Evolutionary conservation across 2,888 invertebrate genomes (phyloP).

Genomic region (Drosophila cognata): DNA sequence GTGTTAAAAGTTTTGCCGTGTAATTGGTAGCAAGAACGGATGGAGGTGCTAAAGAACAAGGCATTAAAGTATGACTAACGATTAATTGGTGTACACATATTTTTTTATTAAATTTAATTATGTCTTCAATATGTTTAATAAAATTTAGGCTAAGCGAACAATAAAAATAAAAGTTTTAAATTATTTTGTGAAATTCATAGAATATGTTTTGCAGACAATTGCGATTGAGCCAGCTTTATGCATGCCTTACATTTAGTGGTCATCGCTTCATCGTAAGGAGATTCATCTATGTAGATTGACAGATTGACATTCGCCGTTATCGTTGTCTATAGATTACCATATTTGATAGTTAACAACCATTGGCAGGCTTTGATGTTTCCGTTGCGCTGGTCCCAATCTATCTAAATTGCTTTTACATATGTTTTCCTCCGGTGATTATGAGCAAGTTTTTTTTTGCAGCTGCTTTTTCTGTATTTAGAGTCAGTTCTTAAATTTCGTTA

Average conservation of each 20-base stretch:
- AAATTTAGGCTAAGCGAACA: background rate
- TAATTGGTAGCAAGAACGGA: background rate
- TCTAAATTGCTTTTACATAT: slow-evolving; percentile 43
- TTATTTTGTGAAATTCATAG: background rate
- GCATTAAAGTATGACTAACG: background rate
- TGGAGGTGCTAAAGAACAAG: background rate
- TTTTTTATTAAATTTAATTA: background rate
- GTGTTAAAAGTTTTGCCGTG: slow-evolving; percentile 18
- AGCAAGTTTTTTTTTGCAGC: slow-evolving; percentile 35
- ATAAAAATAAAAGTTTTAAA: background rate
- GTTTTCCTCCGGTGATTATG: slow-evolving; percentile 41
- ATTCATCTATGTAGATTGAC: slow-evolving; percentile 21
- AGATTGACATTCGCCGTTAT: slow-evolving; percentile 33
- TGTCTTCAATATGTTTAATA: background rate
- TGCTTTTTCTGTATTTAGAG: slow-evolving; percentile 42
- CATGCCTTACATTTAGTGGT: slow-evolving; percentile 10
- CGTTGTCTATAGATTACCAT: slow-evolving; percentile 60
- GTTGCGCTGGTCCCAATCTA: slow-evolving; percentile 52
- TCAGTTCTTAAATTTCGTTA: slow-evolving; percentile 65
- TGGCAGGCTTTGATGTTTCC: slow-evolving; percentile 65
- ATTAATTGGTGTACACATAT: background rate
- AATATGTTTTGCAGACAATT: background rate
- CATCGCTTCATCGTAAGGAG: slow-evolving; percentile 22
- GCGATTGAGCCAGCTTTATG: background rate
- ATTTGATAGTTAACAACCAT: slow-evolving; percentile 61